A percentile compares a stretch with the other conserved stretches of the same genome.
phyloP scores from a whole-genome alignment of 2,797 vertebrate genomes.

The Aphelocoma californica region DNA sequence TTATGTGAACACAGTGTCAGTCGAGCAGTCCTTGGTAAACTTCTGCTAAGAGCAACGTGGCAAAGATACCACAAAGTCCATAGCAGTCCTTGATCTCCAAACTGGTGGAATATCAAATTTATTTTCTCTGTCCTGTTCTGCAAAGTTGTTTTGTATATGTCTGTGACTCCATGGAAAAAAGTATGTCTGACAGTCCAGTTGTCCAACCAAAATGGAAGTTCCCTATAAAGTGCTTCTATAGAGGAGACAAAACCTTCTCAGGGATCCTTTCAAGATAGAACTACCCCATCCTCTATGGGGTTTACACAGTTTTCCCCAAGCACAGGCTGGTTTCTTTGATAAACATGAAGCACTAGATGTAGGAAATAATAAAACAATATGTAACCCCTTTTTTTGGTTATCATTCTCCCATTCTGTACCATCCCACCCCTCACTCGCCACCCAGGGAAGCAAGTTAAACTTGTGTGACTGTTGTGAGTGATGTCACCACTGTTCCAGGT shows the following conservation, averaged over 20 bases:
- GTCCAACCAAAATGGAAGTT: neutral
- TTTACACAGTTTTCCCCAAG: neutral
- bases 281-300: neutral
- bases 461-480: neutral
- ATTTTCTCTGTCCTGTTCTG: neutral
- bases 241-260: neutral
- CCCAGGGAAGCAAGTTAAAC: neutral
- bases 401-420: neutral
- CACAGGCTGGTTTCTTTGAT: neutral
- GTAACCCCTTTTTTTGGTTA: neutral
- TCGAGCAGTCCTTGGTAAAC: neutral
- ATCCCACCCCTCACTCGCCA: neutral
- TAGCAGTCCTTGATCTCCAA: neutral
- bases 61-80: neutral
- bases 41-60: neutral
- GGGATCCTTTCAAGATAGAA: neutral
- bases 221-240: neutral
- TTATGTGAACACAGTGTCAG: neutral
- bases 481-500: neutral
- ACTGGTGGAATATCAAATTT: neutral
- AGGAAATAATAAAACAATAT: neutral
- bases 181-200: neutral
- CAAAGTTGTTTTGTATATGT: neutral
- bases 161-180: neutral
- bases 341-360: neutral